Percentiles rank a stretch among this genome's conserved stretches.
Evolutionary conservation across 92 coral and sea anemone species (phyloP).

Genomic region (Zoanthus gigantus): DNA sequence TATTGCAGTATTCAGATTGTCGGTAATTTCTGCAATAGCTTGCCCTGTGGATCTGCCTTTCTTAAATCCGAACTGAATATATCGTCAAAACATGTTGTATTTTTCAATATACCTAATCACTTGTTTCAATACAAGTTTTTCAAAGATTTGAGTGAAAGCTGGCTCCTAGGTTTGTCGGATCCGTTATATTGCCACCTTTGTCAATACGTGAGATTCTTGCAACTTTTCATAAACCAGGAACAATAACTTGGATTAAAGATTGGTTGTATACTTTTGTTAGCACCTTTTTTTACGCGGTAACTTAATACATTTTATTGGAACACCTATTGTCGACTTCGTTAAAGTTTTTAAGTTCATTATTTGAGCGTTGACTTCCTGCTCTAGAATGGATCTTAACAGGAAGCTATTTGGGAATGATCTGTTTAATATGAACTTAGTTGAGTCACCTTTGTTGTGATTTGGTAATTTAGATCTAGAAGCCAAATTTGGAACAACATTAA

Average conservation of each 20-base stretch:
- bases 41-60: too few species aligned
- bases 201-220: constrained; percentile 59
- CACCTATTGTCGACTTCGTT: constrained; percentile 8
- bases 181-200: constrained; percentile 59
- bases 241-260: constrained; percentile 48
- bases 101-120: too few species aligned
- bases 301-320: constrained; percentile 21
- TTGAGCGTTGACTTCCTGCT: constrained; percentile 10
- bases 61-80: too few species aligned
- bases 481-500: too few species aligned
- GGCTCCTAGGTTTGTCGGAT: constrained; percentile 53
- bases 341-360: constrained; percentile 13
- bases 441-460: too few species aligned
- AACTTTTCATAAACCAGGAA: constrained; percentile 58
- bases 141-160: constrained; percentile 33
- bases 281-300: not conserved
- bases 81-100: too few species aligned
- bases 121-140: constrained; percentile 36
- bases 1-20: too few species aligned
- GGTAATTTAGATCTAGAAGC: too few species aligned
- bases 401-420: constrained; percentile 11
- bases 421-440: not conserved
- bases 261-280: constrained; percentile 28
- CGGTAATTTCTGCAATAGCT: too few species aligned
- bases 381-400: too few species aligned